Conservation (phyloP, 2,797 vertebrate species). For the Poeciliopsis infans region DNA sequence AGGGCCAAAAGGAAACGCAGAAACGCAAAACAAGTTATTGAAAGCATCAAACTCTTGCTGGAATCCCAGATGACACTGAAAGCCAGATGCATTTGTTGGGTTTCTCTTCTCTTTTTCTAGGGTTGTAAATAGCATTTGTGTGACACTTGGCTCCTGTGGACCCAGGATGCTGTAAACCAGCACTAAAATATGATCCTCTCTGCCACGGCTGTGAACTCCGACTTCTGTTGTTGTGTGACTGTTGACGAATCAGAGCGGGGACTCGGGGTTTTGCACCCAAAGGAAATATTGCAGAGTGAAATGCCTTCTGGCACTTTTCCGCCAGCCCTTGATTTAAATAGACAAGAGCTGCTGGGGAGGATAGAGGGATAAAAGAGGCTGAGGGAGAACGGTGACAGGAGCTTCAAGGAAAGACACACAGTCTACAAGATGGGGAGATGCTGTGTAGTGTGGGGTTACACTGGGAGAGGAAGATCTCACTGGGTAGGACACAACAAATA, state of each 20-base stretch:
- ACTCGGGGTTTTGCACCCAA: constrained; percentile 60
- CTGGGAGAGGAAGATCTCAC: neutral
- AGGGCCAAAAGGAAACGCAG: constrained; percentile 16
- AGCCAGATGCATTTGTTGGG: constrained; percentile 27
- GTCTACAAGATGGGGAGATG: constrained; percentile 40
- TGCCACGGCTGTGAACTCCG: constrained; percentile 54
- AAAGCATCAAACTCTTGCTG: constrained; percentile 18
- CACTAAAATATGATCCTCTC: constrained; percentile 51
- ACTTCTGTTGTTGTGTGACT: constrained; percentile 67
- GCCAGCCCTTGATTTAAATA: constrained; percentile 73
- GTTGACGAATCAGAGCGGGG: constrained; percentile 62
- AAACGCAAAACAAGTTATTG: constrained; percentile 34
- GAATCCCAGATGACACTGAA: constrained; percentile 29
- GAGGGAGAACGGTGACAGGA: constrained; percentile 60
- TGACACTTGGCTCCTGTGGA: constrained; percentile 71
- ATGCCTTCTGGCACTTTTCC: constrained; percentile 72
- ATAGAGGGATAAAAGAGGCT: constrained; percentile 70
- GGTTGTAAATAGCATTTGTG: constrained; percentile 65
- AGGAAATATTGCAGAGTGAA: constrained; percentile 73
- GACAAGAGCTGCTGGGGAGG: constrained; percentile 73
- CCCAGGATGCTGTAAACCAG: constrained; percentile 39
- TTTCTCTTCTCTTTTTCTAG: constrained; percentile 46
- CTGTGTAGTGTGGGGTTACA: constrained; percentile 15
- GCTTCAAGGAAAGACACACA: constrained; percentile 41
- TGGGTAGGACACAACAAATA: constrained; percentile 5